Evolutionary conservation across 2,888 invertebrate species (phyloP).

Genomic region (Eupeodes latifasciatus): DNA sequence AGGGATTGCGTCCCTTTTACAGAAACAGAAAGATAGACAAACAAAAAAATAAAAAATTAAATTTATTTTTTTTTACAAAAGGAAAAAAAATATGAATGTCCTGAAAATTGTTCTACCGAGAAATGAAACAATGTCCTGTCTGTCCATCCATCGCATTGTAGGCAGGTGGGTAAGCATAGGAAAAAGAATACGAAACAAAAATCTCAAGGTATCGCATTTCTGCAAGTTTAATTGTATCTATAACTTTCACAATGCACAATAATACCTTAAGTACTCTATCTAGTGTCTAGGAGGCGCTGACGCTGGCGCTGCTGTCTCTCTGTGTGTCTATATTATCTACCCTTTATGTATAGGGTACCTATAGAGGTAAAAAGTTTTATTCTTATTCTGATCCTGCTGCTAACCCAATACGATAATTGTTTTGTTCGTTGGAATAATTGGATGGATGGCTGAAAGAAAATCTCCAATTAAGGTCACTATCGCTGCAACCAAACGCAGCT

Average conservation of each 20-base stretch:
- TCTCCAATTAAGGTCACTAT: constrained; percentile 49
- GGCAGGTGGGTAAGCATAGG: neutral
- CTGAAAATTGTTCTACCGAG: neutral
- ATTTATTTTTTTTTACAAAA: neutral
- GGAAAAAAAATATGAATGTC: neutral
- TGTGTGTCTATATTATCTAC: neutral
- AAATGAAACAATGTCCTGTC: neutral
- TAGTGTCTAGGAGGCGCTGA: too few species aligned
- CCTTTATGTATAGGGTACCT: neutral
- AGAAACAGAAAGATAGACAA: neutral
- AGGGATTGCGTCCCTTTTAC: constrained; percentile 19
- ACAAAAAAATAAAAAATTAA: neutral
- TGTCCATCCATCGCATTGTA: neutral
- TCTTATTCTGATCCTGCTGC: neutral
- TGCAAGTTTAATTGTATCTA: neutral
- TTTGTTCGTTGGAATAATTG: constrained; percentile 47
- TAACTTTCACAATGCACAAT: too few species aligned
- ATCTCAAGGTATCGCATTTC: neutral
- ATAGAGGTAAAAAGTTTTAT: too few species aligned
- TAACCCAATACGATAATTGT: constrained; percentile 34
- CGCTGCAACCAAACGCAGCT: constrained; percentile 6
- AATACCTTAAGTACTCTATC: too few species aligned
- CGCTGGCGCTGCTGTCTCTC: too few species aligned
- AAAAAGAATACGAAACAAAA: too few species aligned
- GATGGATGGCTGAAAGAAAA: constrained; percentile 49